Evolutionary conservation across 2,888 invertebrate genomes (phyloP), one percentile per base, ranked within the genome.

Genomic region (Drosophila nigricruria): DNA sequence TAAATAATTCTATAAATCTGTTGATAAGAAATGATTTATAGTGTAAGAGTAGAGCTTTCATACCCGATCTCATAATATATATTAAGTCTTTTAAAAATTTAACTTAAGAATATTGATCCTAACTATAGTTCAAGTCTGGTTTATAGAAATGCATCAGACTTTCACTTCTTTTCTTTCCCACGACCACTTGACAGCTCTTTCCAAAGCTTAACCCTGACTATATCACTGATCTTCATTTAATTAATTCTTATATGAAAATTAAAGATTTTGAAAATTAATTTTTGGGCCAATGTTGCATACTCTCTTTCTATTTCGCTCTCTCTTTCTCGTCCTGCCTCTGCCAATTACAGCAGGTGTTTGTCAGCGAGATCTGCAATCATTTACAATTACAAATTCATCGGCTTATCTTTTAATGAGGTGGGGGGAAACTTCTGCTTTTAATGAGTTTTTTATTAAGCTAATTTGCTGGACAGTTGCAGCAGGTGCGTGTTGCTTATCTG

Each of bases 371-470:
- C 62, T 25, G 25, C 57, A 52, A 70, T 73, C 66, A 42, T 56
- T 73, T 63, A 53, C 59, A 66, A 58, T 70, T 66, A 77, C 70
- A 67, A 78, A 66, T 64, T 36, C 63, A 23, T 18, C 23, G 42
- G 57, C 25, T 70, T 79, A 77, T 77, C 74, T 58, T 58, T 70
- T 50, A 64, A 64, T 70, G 54, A 56, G 42, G 64, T 14, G 40
- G 12, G 20, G 47, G 47, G 27, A n/a, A 47, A 23, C n/a, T 50
- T 54, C 25, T 47, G 25, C 47, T 53, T 74, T 70, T 79, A 77
- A 79, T 79, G 67, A 71, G 77, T 71, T 79, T 74, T 71, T 71
- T 71, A 77, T 79, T 77, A 64, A 9, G 66, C 61, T 74, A 74
- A 77, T 77, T 79, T 71, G 52, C 50, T 40, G 74, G 74, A 60